These are phyloP conservation scores for Eolophus roseicapilla DNA, from an alignment of 2,113 vertebrate species.

Conservation along the genomic window DNA sequence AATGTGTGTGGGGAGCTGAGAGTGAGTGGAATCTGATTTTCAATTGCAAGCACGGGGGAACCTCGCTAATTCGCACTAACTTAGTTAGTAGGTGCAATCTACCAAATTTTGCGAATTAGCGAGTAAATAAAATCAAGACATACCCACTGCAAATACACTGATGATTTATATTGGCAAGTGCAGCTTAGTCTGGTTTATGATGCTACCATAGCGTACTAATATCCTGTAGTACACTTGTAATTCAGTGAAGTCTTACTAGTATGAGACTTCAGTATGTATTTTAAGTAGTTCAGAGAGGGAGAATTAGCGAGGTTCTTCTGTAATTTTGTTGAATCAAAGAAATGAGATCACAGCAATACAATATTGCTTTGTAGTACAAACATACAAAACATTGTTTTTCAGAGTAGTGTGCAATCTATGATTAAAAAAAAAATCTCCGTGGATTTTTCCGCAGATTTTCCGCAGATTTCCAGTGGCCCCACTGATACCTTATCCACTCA, in stretches of 20 bases:
- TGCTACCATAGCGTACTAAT: slow-evolving; percentile 32
- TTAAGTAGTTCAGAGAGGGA: slow-evolving; percentile 64
- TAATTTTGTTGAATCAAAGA: slow-evolving; percentile 67
- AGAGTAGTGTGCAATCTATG: slow-evolving; percentile 69
- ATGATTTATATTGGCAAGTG: slow-evolving; percentile 46
- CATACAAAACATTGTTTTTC: slow-evolving; percentile 67
- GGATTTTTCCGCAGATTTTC: slow-evolving; percentile 84
- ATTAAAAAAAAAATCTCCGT: slow-evolving; percentile 78
- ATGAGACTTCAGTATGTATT: slow-evolving; percentile 37
- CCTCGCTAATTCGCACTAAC: slow-evolving; percentile 75
- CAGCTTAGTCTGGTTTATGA: slow-evolving; percentile 56
- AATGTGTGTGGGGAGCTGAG: slow-evolving; percentile 41
- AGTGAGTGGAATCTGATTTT: slow-evolving; percentile 63
- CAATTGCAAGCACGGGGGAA: slow-evolving; percentile 67
- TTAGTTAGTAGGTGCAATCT: slow-evolving; percentile 22
- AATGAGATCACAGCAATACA: slow-evolving; percentile 63
- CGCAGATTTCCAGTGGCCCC: slow-evolving; percentile 85
- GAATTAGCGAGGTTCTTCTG: slow-evolving; percentile 78
- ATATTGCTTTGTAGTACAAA: slow-evolving; percentile 65
- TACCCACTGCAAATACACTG: slow-evolving; percentile 31
- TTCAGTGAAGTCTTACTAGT: slow-evolving; percentile 61
- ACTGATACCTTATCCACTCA: slow-evolving; percentile 84
- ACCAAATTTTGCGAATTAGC: slow-evolving; percentile 74
- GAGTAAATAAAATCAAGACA: slow-evolving; percentile 48
- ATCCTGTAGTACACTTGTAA: slow-evolving; percentile 15